Evolutionary conservation across 2,113 vertebrate species (phyloP).

Genomic region (Phasianus colchicus): DNA sequence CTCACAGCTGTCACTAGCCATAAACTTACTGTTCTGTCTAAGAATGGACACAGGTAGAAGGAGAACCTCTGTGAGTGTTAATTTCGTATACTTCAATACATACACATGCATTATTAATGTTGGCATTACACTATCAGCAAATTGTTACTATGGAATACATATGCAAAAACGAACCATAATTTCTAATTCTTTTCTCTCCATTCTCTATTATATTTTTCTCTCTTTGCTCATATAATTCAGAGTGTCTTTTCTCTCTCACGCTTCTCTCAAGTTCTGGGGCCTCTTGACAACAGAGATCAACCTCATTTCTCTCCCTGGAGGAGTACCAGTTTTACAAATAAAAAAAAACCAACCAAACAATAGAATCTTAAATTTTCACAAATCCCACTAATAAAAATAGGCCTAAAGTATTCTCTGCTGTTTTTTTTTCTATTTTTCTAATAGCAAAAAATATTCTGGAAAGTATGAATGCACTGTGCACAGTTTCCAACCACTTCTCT

Average conservation of each 20-base stretch:
- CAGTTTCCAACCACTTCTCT: background rate
- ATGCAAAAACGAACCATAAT: background rate
- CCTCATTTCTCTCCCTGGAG: background rate
- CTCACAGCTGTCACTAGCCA: background rate
- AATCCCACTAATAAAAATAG: background rate
- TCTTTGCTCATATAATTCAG: background rate
- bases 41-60: background rate
- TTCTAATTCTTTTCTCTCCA: background rate
- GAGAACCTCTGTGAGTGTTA: background rate
- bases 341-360: background rate
- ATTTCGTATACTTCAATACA: background rate
- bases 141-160: background rate
- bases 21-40: background rate
- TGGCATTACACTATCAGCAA: background rate
- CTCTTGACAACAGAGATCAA: background rate
- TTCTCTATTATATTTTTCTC: background rate
- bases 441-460: background rate
- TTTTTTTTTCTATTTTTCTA: background rate
- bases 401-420: background rate
- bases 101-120: background rate
- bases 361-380: background rate
- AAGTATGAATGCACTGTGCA: background rate
- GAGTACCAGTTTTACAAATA: background rate
- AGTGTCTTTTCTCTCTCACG: background rate
- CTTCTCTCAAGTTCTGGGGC: background rate